These are phyloP conservation scores for Drosophila bipectinata DNA, from an alignment of 1,140 invertebrate species.

Conservation along the genomic window DNA sequence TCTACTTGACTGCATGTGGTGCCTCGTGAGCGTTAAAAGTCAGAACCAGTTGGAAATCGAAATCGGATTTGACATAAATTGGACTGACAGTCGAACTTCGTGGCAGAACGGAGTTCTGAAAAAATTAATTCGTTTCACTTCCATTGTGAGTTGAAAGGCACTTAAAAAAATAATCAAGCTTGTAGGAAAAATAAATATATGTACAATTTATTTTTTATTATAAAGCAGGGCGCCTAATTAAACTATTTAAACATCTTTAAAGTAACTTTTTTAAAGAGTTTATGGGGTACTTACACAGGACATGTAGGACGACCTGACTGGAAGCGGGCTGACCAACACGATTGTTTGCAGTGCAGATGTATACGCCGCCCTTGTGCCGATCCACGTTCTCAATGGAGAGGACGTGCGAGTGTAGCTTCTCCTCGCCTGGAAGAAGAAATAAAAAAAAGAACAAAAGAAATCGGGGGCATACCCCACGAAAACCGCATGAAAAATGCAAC, in stretches of 20 bases:
- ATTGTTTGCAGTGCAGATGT: slow-evolving; percentile 87
- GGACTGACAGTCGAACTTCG: slow-evolving; percentile 55
- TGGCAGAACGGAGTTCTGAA: slow-evolving; percentile 15
- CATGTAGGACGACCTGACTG: slow-evolving; percentile 86
- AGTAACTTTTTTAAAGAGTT: not conserved
- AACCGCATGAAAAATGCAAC: slow-evolving; percentile 62
- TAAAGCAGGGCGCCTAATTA: slow-evolving; percentile 2
- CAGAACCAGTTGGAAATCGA: slow-evolving; percentile 68
- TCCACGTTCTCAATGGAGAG: slow-evolving; percentile 85
- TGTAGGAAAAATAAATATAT: too few relatives aligned
- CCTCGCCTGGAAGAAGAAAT: slow-evolving; percentile 82
- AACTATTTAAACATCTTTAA: not conserved
- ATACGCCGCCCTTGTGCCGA: slow-evolving; percentile 87
- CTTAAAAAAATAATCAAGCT: not conserved
- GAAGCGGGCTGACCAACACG: slow-evolving; percentile 87
- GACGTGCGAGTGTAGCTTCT: slow-evolving; percentile 84
- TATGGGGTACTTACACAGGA: slow-evolving; percentile 85
- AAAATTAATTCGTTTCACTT: slow-evolving; percentile 78
- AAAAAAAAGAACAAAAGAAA: not conserved
- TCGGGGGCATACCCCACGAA: slow-evolving; percentile 11
- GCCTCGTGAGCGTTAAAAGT: slow-evolving; percentile 42
- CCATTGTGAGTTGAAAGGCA: slow-evolving; percentile 31
- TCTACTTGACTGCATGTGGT: slow-evolving; percentile 49
- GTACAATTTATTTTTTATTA: too few relatives aligned
- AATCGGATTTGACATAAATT: slow-evolving; percentile 80